phyloP scores from a whole-genome alignment of 2,113 vertebrate species.

The Cephalopterus ornatus region DNA sequence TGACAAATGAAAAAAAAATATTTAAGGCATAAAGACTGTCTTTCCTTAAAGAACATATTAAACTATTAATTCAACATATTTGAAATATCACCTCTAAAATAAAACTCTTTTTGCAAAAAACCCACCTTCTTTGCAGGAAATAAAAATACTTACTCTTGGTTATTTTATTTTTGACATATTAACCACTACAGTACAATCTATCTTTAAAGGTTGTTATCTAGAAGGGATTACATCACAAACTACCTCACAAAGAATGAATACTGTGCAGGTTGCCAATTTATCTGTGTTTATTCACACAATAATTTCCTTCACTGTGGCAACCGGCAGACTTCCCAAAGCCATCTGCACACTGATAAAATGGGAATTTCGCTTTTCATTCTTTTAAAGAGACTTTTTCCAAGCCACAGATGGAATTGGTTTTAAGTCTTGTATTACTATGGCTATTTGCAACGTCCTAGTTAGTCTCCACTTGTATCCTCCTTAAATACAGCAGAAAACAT shows the following conservation, averaged over 20 bases:
- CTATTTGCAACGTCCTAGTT: neutral
- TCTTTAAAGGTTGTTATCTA: conserved; percentile 13
- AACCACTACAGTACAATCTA: neutral
- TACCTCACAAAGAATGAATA: neutral
- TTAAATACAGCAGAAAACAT: neutral
- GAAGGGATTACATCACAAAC: neutral
- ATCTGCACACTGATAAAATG: neutral
- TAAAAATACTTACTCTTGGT: neutral
- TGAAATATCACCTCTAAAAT: neutral
- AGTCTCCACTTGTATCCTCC: neutral
- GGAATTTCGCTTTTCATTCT: neutral
- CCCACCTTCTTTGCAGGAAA: neutral
- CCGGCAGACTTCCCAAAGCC: neutral
- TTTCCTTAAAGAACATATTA: neutral
- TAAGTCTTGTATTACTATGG: neutral
- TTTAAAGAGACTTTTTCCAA: neutral
- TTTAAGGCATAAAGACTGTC: neutral
- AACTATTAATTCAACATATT: neutral
- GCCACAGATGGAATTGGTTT: neutral
- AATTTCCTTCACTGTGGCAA: conserved; percentile 12
- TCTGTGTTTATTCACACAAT: conserved; percentile 26
- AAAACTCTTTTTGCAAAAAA: neutral
- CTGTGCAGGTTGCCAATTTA: neutral
- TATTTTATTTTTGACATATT: neutral
- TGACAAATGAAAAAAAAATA: neutral